Evolutionary conservation across 2,888 invertebrate genomes (phyloP).

Genomic region (Hoplodrina ambigua): DNA sequence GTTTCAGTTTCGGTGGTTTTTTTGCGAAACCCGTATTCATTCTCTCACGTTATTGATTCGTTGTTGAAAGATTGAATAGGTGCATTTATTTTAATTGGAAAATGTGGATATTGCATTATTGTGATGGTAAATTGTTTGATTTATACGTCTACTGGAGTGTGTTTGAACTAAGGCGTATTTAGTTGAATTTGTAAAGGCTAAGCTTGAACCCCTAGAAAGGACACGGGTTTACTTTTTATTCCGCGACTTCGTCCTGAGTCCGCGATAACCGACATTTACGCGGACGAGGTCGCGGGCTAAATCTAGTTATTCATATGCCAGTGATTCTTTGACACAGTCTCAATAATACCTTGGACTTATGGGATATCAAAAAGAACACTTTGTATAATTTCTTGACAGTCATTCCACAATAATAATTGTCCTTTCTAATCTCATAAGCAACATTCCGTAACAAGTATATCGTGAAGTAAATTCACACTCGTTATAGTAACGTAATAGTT

Average conservation of each 20-base stretch:
- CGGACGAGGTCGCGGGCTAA: no score
- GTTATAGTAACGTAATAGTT: constrained; percentile 21
- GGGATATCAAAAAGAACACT: no score
- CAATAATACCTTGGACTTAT: no score
- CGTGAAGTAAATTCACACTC: neutral
- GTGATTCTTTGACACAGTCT: no score
- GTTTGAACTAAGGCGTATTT: neutral
- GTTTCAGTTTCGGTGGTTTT: constrained; percentile 44
- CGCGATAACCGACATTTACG: no score
- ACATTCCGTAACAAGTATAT: neutral
- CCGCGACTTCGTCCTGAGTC: no score
- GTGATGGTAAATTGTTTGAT: constrained; percentile 4
- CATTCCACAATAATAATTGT: neutral
- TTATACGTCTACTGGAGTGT: neutral
- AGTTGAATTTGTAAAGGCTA: neutral
- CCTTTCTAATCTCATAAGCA: neutral
- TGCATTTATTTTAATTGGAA: constrained; percentile 38
- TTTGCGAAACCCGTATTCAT: constrained; percentile 53
- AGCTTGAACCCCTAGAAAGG: no score
- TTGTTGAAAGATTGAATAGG: constrained; percentile 40
- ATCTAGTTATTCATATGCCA: no score
- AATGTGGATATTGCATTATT: constrained; percentile 8
- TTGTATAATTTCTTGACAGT: no score
- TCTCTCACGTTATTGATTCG: constrained; percentile 54
- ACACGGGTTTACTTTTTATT: no score